Conservation (phyloP, 2,888 invertebrate genomes). For the Leucoma salicis region DNA sequence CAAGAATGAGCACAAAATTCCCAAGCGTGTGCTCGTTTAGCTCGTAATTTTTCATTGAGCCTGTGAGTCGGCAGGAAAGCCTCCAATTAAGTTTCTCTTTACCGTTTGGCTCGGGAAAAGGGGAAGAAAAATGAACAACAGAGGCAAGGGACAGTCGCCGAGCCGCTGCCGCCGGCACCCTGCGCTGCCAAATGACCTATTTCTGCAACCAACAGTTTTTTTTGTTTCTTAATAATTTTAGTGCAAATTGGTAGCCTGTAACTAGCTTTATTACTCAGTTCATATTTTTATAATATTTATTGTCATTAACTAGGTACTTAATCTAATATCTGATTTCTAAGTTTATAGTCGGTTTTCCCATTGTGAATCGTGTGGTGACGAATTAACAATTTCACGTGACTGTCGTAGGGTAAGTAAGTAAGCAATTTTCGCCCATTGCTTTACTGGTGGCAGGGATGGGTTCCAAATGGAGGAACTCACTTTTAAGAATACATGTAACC, state of each 20-base stretch:
- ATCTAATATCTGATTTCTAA: too few relatives aligned
- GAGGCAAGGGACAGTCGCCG: conserved; percentile 61
- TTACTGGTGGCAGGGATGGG: too few relatives aligned
- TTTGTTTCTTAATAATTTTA: conserved; percentile 37
- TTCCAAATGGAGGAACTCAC: too few relatives aligned
- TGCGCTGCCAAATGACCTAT: conserved; percentile 58
- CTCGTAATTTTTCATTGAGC: conserved; percentile 82
- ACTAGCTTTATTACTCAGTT: conserved; percentile 24
- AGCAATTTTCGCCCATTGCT: too few relatives aligned
- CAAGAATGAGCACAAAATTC: conserved; percentile 71
- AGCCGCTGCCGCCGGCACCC: conserved; percentile 43
- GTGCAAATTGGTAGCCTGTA: conserved; percentile 37
- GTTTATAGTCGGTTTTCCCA: too few relatives aligned
- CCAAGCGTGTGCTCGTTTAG: conserved; percentile 77
- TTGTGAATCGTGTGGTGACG: too few relatives aligned
- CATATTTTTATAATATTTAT: conserved; percentile 7
- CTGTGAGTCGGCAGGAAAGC: conserved; percentile 74
- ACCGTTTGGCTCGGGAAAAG: conserved; percentile 68
- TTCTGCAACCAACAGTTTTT: conserved; percentile 37
- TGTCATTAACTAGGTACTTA: background rate
- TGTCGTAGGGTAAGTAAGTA: too few relatives aligned
- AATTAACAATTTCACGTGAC: too few relatives aligned
- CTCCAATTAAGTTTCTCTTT: conserved; percentile 82
- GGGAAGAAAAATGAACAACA: conserved; percentile 78
- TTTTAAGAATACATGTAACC: too few relatives aligned